Percentiles rank a stretch among this genome's conserved stretches.
Conservation (phyloP, 2,888 invertebrate genomes). For the Thyatira batis region DNA sequence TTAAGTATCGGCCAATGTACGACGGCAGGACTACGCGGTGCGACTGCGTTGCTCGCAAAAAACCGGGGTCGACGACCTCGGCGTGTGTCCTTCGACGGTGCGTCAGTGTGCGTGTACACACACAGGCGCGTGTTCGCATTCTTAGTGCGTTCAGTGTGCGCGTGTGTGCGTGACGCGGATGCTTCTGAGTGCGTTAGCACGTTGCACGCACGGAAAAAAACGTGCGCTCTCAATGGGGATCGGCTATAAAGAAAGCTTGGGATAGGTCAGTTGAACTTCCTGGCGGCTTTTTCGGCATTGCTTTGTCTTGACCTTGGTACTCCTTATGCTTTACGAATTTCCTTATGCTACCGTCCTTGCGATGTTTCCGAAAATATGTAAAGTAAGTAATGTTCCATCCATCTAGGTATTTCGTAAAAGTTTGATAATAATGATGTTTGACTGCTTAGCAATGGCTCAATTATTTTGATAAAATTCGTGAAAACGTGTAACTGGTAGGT, state of each 20-base stretch:
- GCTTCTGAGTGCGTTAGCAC: constrained; percentile 63
- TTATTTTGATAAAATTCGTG: too few relatives aligned
- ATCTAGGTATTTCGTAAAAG: too few relatives aligned
- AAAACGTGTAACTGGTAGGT: too few relatives aligned
- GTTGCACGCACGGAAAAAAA: constrained; percentile 53
- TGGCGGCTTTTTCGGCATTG: neutral
- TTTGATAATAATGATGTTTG: too few relatives aligned
- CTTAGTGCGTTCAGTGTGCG: constrained; percentile 47
- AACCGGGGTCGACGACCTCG: constrained; percentile 73
- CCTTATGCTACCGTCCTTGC: too few relatives aligned
- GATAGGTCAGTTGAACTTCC: neutral
- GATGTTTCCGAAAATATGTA: too few relatives aligned
- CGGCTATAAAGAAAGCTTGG: constrained; percentile 3
- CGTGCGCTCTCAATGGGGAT: constrained; percentile 28
- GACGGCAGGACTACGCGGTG: constrained; percentile 67
- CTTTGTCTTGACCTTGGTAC: neutral
- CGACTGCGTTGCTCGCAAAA: constrained; percentile 73
- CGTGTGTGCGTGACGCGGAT: constrained; percentile 56
- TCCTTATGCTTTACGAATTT: too few relatives aligned
- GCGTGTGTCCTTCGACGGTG: constrained; percentile 77
- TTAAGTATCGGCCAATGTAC: constrained; percentile 71
- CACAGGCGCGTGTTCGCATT: constrained; percentile 39
- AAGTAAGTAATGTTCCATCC: too few relatives aligned
- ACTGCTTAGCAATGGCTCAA: too few relatives aligned
- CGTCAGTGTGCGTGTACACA: constrained; percentile 58